Evolutionary conservation across 2,797 vertebrate genomes (phyloP), one percentile per base, ranked within the genome.

Genomic region (Rhyacichthys aspro): DNA sequence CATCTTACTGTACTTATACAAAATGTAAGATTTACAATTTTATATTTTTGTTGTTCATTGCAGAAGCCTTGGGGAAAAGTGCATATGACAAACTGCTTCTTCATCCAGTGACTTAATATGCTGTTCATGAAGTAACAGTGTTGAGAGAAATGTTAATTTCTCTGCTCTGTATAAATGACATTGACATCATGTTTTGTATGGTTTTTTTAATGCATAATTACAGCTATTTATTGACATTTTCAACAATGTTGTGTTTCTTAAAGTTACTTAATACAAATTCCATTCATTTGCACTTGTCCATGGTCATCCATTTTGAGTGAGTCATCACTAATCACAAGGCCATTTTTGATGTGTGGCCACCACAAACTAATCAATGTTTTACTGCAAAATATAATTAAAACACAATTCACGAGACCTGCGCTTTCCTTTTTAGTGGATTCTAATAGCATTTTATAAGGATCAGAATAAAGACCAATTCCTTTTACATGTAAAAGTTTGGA

Each of bases 41-140:
- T 43, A 63, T 43, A 1, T 52, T 32, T 41, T 45, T 70, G 43
- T 43, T 28, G 34, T 11, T 42, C 28, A 43, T 43, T 65, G 14
- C 59, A 69, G 74, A 79, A 61, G 45, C n/a, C 1, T 39, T 56
- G 28, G 55, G 61, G 56, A 18, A 48, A 28, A 28, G 23, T 44
- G 45, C 23, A 38, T 55, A 44, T 45, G 50, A 37, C 41, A 19
- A 43, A 41, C 55, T 6, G 4, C 1, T 18, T 9, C 16, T 18
- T 11, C 5, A 34, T 38, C 15, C 34, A 17, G 33, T 8, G 36
- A 18, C 15, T 17, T 15, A 34, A 50, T 18, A 15, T 6, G 34
- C 48, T 38, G 34, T 11, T 17, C 15, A 18, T 17, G 48, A 52
- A 18, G 16, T 52, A 11, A 38, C 10, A n/a, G 23, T 28, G 23